Evolutionary conservation across 2,888 invertebrate species (phyloP).

Genomic region (Drosophila paracracens): DNA sequence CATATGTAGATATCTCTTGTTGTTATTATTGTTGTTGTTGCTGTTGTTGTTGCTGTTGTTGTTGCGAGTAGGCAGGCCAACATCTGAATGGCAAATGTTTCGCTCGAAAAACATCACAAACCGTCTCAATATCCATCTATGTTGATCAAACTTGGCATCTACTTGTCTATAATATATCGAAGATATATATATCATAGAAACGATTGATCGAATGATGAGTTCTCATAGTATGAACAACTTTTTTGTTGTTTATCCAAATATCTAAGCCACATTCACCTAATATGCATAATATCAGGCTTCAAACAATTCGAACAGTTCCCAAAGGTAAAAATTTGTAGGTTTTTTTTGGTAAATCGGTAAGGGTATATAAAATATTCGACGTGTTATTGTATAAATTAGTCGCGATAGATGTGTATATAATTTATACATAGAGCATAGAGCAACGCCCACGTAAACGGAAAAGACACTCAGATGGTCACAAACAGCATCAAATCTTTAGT

Average conservation of each 20-base stretch:
- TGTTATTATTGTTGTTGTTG: neutral
- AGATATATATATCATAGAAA: neutral
- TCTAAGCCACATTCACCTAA: neutral
- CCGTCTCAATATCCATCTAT: neutral
- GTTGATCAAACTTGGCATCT: neutral
- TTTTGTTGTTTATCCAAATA: neutral
- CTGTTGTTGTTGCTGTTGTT: slow-evolving; percentile 5
- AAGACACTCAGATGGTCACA: slow-evolving; percentile 34
- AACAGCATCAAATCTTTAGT: neutral
- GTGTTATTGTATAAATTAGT: slow-evolving; percentile 35
- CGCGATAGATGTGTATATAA: slow-evolving; percentile 17
- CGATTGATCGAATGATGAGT: neutral
- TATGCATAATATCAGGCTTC: neutral
- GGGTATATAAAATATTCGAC: slow-evolving; percentile 12
- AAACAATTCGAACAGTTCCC: neutral
- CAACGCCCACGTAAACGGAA: slow-evolving; percentile 38
- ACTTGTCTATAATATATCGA: neutral
- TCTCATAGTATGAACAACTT: neutral
- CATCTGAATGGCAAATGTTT: slow-evolving; percentile 33
- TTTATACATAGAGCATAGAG: slow-evolving; percentile 38
- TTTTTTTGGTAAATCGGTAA: neutral
- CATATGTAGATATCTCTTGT: slow-evolving; percentile 1
- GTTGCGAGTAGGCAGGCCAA: slow-evolving; percentile 44
- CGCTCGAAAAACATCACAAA: neutral
- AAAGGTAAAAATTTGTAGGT: neutral